Base-by-base conservation (phyloP, 2,113 vertebrate species). In the Lampris megalopsis region DNA sequence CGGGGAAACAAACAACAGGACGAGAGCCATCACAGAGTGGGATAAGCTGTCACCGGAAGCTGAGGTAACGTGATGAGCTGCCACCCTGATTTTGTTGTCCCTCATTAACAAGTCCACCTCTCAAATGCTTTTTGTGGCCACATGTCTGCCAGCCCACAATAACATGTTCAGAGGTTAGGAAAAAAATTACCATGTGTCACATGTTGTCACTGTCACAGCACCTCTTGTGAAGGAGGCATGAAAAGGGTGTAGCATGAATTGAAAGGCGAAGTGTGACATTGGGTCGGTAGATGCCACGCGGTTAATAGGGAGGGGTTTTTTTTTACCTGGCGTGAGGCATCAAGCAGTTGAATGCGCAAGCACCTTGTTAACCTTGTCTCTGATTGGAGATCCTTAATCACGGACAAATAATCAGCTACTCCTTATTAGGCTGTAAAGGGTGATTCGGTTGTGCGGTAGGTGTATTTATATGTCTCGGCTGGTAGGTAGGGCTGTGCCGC, bases 71-170 rank as follows among this genome's bases (percentile, higher is more conserved):
- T 72, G 86, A 91, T 86, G 88, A 89, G 77, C 86, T 90, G 89
- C 82, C 91, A 88, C 71, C 60, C 67, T 63, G 45, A 77, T 86
- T 88, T 87, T 83, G 76, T 84, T 89, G 85, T 75, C 81, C 70
- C 84, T 86, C 83, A 90, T 90, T 89, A 92, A 84, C 60, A 76
- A 85, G 81, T 84, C 76, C 86, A 77, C 78, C 79, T 85, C 70
- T 77, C 62, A 81, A 87, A 81, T 80, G 73, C 68, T 79, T 52
- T 79, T 59, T 79, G 50, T 61, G 41, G 62, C 67, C 64, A 63
- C 54, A 73, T 5, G 57, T 76, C 6, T 9, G 73, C 69, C 38
- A 2, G 52, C 80, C 65, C 80, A 81, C 65, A 52, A 82, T 82
- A 73, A 72, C 64, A 57, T 75, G 47, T 64, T 79, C 45, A 36